A percentile compares a stretch with the other conserved stretches of the same genome.
Evolutionary conservation across 2,888 invertebrate species (phyloP).

Genomic region (Meiosimyza decipiens): DNA sequence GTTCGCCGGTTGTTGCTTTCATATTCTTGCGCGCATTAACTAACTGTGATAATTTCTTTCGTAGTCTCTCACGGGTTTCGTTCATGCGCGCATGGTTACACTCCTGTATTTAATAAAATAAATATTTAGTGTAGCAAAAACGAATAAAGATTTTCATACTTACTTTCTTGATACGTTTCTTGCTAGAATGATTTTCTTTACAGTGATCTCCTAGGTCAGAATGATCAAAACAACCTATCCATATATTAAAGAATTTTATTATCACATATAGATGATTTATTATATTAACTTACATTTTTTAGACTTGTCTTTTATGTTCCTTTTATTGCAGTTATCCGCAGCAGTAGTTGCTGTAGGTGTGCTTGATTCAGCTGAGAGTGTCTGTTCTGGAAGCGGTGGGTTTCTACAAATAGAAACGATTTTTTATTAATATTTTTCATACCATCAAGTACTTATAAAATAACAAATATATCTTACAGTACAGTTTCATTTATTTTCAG

Average conservation of each 20-base stretch:
- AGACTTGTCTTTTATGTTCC: conserved; percentile 60
- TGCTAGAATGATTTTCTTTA: conserved; percentile 64
- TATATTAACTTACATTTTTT: conserved; percentile 57
- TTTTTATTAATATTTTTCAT: too few species aligned
- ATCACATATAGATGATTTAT: background rate
- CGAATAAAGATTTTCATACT: conserved; percentile 1
- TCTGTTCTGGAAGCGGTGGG: conserved; percentile 40
- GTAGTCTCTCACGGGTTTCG: conserved; percentile 65
- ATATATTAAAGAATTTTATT: background rate
- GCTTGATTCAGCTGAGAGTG: conserved; percentile 42
- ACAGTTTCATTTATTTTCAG: conserved; percentile 57
- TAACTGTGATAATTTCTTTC: conserved; percentile 64
- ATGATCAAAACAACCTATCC: conserved; percentile 59
- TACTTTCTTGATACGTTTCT: conserved; percentile 64
- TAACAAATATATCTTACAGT: conserved; percentile 40
- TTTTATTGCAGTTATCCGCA: conserved; percentile 51
- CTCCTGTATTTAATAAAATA: conserved; percentile 50
- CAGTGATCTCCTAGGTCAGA: conserved; percentile 63
- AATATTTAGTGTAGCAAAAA: background rate
- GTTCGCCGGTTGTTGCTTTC: conserved; percentile 40
- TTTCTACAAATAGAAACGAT: conserved; percentile 25
- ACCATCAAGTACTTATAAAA: background rate
- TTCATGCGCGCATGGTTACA: conserved; percentile 65
- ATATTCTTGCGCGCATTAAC: conserved; percentile 61
- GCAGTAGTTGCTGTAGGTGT: conserved; percentile 44